Conservation (phyloP, 2,888 invertebrate species). For the Drosophila stalkeri region DNA sequence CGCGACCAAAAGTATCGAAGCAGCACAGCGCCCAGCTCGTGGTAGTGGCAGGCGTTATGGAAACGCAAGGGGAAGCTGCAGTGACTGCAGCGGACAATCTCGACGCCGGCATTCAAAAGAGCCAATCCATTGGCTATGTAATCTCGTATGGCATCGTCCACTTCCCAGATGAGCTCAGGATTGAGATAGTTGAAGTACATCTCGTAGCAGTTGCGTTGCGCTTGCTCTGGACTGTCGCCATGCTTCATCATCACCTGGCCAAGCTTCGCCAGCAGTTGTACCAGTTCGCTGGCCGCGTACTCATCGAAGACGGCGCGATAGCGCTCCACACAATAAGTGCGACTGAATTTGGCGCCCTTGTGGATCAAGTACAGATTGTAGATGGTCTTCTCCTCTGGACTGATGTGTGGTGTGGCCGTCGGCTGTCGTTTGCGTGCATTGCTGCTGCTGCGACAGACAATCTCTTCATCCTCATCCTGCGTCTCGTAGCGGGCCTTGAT, state of each 20-base stretch:
- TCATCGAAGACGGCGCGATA: constrained; percentile 84
- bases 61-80: constrained; percentile 84
- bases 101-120: constrained; percentile 75
- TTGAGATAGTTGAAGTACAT: constrained; percentile 85
- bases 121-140: constrained; percentile 84
- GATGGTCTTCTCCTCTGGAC: constrained; percentile 84
- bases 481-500: constrained; percentile 82
- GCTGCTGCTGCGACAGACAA: constrained; percentile 75
- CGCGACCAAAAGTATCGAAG: constrained; percentile 85
- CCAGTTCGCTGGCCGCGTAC: constrained; percentile 83
- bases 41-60: constrained; percentile 82
- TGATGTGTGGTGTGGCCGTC: constrained; percentile 66
- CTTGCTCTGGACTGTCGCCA: constrained; percentile 81
- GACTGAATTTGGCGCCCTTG: constrained; percentile 84
- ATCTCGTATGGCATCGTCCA: constrained; percentile 84
- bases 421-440: constrained; percentile 12
- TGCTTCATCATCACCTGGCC: constrained; percentile 83
- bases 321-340: constrained; percentile 83
- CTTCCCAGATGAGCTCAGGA: constrained; percentile 85
- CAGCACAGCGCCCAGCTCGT: constrained; percentile 83
- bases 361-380: constrained; percentile 84
- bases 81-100: constrained; percentile 82
- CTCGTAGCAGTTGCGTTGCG: constrained; percentile 83
- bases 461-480: constrained; percentile 78
- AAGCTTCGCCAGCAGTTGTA: constrained; percentile 81